Evolutionary conservation across 1,140 invertebrate species (phyloP).

Genomic region (Brachionus koreanus): DNA sequence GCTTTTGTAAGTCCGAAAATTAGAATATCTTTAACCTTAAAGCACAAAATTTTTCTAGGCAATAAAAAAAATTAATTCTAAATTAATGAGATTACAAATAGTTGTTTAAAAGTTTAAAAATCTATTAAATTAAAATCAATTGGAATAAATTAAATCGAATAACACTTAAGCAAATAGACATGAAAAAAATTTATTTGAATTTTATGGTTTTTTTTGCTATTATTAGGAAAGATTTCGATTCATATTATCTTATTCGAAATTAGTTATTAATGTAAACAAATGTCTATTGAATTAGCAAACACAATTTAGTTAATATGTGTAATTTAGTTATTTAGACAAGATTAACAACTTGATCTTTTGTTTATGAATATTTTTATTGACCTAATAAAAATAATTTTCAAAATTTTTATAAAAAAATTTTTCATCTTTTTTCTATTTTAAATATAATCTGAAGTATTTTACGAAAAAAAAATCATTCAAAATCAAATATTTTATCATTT

Average conservation of each 20-base stretch:
- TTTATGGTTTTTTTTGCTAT: background rate
- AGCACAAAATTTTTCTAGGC: background rate
- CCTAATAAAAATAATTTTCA: too few relatives aligned
- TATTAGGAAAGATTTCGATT: too few relatives aligned
- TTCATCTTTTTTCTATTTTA: too few relatives aligned
- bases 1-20: background rate
- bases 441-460: too few relatives aligned
- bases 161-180: background rate
- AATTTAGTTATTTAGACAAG: background rate
- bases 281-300: background rate
- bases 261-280: background rate
- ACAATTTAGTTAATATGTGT: background rate
- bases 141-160: background rate
- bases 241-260: background rate
- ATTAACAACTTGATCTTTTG: background rate
- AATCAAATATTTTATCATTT: too few relatives aligned
- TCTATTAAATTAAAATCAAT: background rate
- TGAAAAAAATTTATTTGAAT: background rate
- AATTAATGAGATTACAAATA: background rate
- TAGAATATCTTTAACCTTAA: background rate
- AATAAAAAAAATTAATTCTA: background rate
- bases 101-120: background rate
- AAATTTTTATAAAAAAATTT: too few relatives aligned
- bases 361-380: too few relatives aligned
- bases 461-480: too few relatives aligned